Conservation (phyloP, 1,140 invertebrate genomes). For the Neodiprion fabricii region DNA sequence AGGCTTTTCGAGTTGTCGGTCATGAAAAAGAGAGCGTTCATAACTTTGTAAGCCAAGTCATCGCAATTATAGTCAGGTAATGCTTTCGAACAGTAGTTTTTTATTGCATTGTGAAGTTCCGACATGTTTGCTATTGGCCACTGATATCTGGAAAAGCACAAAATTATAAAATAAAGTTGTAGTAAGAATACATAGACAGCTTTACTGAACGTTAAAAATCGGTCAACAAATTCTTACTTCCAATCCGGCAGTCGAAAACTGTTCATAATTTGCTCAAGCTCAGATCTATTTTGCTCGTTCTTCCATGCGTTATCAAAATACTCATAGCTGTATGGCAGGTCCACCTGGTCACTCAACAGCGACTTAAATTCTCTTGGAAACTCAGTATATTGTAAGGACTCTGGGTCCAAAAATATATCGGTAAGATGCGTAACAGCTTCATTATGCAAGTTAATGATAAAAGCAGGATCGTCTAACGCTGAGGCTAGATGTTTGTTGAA, state of each 20-base stretch:
- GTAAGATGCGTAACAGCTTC: slow-evolving; percentile 67
- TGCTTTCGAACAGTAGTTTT: slow-evolving; percentile 42
- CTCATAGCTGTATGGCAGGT: slow-evolving; percentile 61
- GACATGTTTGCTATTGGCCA: slow-evolving; percentile 49
- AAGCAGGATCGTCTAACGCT: slow-evolving; percentile 64
- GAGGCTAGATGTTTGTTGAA: slow-evolving; percentile 58
- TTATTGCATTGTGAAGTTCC: slow-evolving; percentile 37
- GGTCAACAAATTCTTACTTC: slow-evolving; percentile 40
- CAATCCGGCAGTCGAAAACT: slow-evolving; percentile 49
- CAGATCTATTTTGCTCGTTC: slow-evolving; percentile 40
- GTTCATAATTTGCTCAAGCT: slow-evolving; percentile 41
- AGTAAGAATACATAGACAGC: background rate
- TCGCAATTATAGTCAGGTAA: slow-evolving; percentile 37
- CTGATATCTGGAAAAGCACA: slow-evolving; percentile 40
- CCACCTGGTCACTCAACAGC: slow-evolving; percentile 49
- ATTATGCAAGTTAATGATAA: slow-evolving; percentile 70
- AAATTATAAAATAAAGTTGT: slow-evolving; percentile 17
- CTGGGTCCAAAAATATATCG: slow-evolving; percentile 66
- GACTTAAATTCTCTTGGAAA: slow-evolving; percentile 63
- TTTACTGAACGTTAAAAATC: slow-evolving; percentile 13
- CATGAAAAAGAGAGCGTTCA: slow-evolving; percentile 46
- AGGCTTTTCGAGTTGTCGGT: slow-evolving; percentile 34
- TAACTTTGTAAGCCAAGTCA: slow-evolving; percentile 37
- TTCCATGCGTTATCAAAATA: slow-evolving; percentile 66
- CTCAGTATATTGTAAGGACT: slow-evolving; percentile 52